phyloP scores from a whole-genome alignment of 2,797 vertebrate species.

The Oryzias sinensis region DNA sequence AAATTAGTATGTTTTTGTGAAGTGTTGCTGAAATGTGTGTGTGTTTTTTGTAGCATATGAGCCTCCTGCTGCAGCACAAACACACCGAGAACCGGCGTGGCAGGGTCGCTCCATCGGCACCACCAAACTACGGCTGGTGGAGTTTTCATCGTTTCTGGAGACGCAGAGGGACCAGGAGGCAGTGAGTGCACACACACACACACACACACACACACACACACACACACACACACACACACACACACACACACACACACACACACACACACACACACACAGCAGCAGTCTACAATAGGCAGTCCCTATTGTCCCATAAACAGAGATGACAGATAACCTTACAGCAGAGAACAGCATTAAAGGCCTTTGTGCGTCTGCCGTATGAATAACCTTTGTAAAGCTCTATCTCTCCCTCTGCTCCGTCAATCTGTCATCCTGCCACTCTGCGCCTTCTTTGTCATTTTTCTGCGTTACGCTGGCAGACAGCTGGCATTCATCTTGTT shows the following conservation, averaged over 20 bases:
- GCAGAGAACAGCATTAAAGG: constrained; percentile 44
- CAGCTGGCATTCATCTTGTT: constrained; percentile 64
- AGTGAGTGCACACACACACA: constrained; percentile 71
- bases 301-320: constrained; percentile 58
- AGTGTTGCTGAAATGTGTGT: constrained; percentile 7
- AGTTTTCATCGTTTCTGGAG: constrained; percentile 96
- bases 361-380: constrained; percentile 51
- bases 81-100: constrained; percentile 91
- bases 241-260: not conserved
- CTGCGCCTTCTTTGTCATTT: constrained; percentile 34
- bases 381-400: constrained; percentile 64
- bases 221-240: not conserved
- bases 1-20: not conserved
- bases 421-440: constrained; percentile 63
- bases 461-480: constrained; percentile 48
- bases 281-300: constrained; percentile 39
- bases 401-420: constrained; percentile 37
- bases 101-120: constrained; percentile 96
- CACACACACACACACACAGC: constrained; percentile 14
- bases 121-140: constrained; percentile 93
- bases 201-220: not conserved
- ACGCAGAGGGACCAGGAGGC: constrained; percentile 95
- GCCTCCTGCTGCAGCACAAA: constrained; percentile 84
- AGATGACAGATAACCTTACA: constrained; percentile 64
- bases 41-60: constrained; percentile 83